Base-by-base conservation (phyloP, 2,797 vertebrate genomes). In the Hippoglossus hippoglossus region DNA sequence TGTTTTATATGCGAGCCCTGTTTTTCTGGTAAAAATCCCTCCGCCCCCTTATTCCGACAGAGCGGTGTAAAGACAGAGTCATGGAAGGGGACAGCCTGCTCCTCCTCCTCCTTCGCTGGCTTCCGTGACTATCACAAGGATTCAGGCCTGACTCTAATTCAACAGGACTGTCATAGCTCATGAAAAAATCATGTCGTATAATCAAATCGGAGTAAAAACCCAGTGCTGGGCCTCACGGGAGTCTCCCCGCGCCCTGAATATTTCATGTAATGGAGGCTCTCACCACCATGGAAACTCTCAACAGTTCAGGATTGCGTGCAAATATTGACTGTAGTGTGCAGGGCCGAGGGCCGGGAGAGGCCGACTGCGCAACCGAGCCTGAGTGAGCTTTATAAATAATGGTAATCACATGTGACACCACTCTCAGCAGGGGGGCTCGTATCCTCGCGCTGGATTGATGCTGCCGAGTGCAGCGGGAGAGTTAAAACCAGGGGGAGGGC, bases 131-230 rank as follows among this genome's bases (percentile, higher is more conserved):
- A 94, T 93, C 95, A 94, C 93, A 90, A 91, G 91, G 89, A 92
- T 93, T 90, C 92, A 89, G 87, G 87, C 90, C 94, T 97, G 96
- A 98, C 84, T 94, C 89, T 98, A 97, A 98, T 96, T 95, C 92
- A 89, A 94, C 89, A 94, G 93, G 97, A 97, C 96, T 97, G 94
- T 95, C 95, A 93, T 91, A 94, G 92, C 94, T 97, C 96, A 98
- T 98, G 96, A 96, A 98, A 98, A 95, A 98, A 97, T 96, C 95
- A 98, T 97, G 94, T 95, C 93, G 93, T 95, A 95, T 97, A 93
- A 97, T 97, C 96, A 97, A 97, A 97, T 96, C 94, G 96, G 94
- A 97, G 94, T 91, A 95, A 96, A 97, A 97, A 95, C 93, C 91
- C 92, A 94, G 94, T 89, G 93, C 95, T 90, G 89, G 87, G 94